Conservation (phyloP, 2,888 invertebrate genomes). For the Bugulina stolonifera region DNA sequence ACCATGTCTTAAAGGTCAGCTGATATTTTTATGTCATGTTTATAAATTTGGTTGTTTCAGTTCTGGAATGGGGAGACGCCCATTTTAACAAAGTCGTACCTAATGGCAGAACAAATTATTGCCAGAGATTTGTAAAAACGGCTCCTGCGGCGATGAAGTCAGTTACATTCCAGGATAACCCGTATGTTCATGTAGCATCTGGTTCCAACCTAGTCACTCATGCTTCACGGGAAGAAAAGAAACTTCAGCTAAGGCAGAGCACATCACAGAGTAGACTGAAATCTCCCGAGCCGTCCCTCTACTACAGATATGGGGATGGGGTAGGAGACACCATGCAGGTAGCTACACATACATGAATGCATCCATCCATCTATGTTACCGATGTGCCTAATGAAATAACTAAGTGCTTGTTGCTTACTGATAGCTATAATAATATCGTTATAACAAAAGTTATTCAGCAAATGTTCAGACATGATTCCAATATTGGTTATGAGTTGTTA, state of each 20-base stretch:
- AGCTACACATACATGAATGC: no score
- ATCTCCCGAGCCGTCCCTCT: background rate
- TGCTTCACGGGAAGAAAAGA: conserved; percentile 7
- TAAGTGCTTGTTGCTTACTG: no score
- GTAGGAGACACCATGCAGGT: conserved; percentile 19
- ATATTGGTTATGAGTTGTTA: no score
- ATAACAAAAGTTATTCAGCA: no score
- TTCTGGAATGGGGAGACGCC: conserved; percentile 21
- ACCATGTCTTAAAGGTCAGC: no score
- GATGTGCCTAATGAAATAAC: no score
- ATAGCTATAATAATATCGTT: no score
- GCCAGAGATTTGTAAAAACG: background rate
- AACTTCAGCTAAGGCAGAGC: conserved; percentile 2
- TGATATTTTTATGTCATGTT: no score
- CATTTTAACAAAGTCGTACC: conserved; percentile 25
- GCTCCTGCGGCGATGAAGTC: conserved; percentile 8
- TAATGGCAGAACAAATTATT: conserved; percentile 21
- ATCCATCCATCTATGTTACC: no score
- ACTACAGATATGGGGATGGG: conserved; percentile 13
- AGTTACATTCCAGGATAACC: conserved; percentile 14
- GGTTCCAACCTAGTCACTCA: conserved; percentile 26
- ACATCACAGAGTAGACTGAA: background rate
- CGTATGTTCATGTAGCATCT: conserved; percentile 13
- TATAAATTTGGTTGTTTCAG: no score
- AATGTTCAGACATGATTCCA: no score